These are phyloP conservation scores for Gymnopithys bicolor DNA, from an alignment of 2,797 vertebrate species.

Conservation along the genomic window DNA sequence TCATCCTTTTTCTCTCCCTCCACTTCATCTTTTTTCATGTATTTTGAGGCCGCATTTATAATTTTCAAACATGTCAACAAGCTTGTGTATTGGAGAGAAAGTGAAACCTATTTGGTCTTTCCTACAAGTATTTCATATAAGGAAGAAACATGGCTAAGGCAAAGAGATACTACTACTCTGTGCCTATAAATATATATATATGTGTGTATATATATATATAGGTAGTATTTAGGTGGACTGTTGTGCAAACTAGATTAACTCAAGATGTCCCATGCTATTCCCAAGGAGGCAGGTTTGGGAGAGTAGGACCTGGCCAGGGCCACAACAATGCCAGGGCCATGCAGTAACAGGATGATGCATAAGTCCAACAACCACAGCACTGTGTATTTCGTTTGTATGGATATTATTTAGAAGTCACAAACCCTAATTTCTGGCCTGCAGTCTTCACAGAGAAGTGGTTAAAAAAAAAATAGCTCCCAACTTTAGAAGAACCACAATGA, in stretches of 20 bases:
- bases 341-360: not conserved
- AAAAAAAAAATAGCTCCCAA: not conserved
- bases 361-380: not conserved
- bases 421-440: not conserved
- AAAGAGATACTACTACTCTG: not conserved
- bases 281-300: not conserved
- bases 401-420: not conserved
- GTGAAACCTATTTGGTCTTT: not conserved
- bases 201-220: not conserved
- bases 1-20: not conserved
- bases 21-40: accelerated
- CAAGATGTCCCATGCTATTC: not conserved
- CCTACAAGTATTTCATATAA: not conserved
- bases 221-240: not conserved
- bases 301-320: not conserved
- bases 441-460: not conserved
- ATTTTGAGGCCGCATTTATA: not conserved
- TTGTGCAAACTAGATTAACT: not conserved
- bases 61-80: not conserved
- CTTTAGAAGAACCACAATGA: not conserved
- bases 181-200: not conserved
- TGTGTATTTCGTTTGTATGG: not conserved
- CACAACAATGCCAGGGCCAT: not conserved
- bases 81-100: not conserved
- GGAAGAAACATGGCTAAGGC: not conserved